Percentiles rank a stretch among this genome's conserved stretches.
Evolutionary conservation across 2,797 vertebrate species (phyloP).

Genomic region (Melanotaenia parkinsoni): DNA sequence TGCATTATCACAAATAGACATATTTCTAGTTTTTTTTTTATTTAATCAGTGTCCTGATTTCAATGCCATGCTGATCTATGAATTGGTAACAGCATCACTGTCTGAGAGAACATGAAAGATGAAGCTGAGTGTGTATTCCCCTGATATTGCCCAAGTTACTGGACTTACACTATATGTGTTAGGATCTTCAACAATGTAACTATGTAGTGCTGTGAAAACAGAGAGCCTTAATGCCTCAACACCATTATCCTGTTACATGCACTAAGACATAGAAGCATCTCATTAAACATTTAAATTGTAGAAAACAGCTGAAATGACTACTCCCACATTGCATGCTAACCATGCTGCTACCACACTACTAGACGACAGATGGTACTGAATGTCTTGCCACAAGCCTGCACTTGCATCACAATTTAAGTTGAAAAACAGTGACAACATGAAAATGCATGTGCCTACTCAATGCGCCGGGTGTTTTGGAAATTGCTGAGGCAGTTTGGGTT

Average conservation of each 20-base stretch:
- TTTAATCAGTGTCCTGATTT: not conserved
- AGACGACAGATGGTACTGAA: not conserved
- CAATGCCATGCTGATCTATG: not conserved
- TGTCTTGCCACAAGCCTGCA: not conserved
- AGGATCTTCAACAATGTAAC: not conserved
- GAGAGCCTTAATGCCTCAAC: not conserved
- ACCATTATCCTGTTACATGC: not conserved
- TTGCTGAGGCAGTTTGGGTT: not conserved
- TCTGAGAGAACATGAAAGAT: not conserved
- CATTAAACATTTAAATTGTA: not conserved
- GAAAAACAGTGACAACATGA: not conserved
- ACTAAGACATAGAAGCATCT: not conserved
- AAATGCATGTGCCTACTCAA: not conserved
- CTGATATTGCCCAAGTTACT: not conserved
- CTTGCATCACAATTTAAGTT: not conserved
- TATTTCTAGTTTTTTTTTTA: not conserved
- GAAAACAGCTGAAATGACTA: not conserved
- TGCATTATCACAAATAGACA: conserved; percentile 1
- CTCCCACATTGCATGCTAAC: not conserved
- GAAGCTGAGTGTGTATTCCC: not conserved
- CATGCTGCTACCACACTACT: not conserved
- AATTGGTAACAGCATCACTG: not conserved
- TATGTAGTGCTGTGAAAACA: not conserved
- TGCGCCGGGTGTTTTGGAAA: not conserved
- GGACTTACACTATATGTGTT: not conserved